Conservation (phyloP, 2,113 vertebrate species). For the Oplegnathus fasciatus region DNA sequence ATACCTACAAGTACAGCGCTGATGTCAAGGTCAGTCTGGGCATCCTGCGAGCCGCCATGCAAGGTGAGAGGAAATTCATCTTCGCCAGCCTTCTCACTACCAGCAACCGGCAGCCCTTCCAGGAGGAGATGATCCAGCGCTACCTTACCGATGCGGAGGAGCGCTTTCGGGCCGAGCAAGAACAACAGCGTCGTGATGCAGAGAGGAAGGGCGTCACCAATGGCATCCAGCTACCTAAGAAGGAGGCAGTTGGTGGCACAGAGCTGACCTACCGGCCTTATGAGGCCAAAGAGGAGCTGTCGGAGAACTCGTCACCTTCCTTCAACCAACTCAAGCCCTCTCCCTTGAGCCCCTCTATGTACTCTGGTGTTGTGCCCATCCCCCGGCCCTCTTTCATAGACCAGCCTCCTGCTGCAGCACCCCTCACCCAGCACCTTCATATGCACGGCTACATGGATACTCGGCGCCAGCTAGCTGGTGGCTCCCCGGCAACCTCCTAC, state of each 20-base stretch:
- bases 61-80: conserved; percentile 94
- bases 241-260: conserved; percentile 26
- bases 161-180: conserved; percentile 90
- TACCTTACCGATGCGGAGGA: conserved; percentile 94
- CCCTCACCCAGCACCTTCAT: conserved; percentile 77
- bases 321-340: conserved; percentile 72
- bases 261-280: conserved; percentile 74
- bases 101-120: conserved; percentile 93
- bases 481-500: conserved; percentile 78
- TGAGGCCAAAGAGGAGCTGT: conserved; percentile 68
- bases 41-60: conserved; percentile 92
- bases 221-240: conserved; percentile 68
- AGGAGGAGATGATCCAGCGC: conserved; percentile 97
- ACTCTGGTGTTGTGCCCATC: conserved; percentile 89
- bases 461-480: conserved; percentile 91
- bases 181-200: conserved; percentile 87
- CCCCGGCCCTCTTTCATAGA: conserved; percentile 86
- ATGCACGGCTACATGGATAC: conserved; percentile 85
- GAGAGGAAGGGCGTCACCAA: conserved; percentile 85
- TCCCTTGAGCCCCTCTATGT: conserved; percentile 82
- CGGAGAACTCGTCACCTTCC: conserved; percentile 62
- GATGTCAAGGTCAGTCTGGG: conserved; percentile 93
- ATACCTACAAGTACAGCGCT: conserved; percentile 88
- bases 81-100: conserved; percentile 92
- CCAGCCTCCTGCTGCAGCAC: conserved; percentile 40